These are phyloP conservation scores for Zelostemma sp. DNA, from an alignment of 1,140 invertebrate species.

Conservation along the genomic window DNA sequence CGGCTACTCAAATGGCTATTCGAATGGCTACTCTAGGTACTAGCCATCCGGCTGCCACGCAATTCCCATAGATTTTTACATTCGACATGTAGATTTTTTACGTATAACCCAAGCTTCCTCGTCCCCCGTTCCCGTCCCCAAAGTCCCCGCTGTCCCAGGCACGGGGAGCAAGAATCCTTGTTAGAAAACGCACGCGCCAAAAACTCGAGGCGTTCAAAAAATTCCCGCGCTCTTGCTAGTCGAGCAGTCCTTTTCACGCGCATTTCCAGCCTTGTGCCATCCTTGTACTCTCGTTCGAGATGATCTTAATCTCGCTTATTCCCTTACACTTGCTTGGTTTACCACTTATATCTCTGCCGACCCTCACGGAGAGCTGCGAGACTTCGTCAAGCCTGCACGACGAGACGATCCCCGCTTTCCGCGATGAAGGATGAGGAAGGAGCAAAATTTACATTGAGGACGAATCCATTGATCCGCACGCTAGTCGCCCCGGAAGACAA, in stretches of 20 bases:
- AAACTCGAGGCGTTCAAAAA: conserved; percentile 30
- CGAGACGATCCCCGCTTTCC: no score
- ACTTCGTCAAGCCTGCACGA: conserved; percentile 3
- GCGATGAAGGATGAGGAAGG: conserved; percentile 14
- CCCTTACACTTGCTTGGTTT: conserved; percentile 47
- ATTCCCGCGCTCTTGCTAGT: conserved; percentile 48
- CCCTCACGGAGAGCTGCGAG: conserved; percentile 30
- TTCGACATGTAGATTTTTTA: conserved; percentile 46
- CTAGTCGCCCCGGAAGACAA: neutral
- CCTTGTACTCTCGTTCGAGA: conserved; percentile 37
- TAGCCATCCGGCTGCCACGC: conserved; percentile 63
- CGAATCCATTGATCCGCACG: neutral
- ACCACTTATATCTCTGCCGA: conserved; percentile 46
- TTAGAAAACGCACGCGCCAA: conserved; percentile 10
- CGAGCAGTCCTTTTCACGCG: conserved; percentile 46
- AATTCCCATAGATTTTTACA: conserved; percentile 36
- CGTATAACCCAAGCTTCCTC: conserved; percentile 20
- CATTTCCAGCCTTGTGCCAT: conserved; percentile 17
- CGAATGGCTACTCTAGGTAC: conserved; percentile 71
- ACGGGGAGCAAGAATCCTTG: neutral
- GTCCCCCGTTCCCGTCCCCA: neutral
- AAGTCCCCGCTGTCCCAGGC: neutral
- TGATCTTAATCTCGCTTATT: conserved; percentile 47
- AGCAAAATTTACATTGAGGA: conserved; percentile 8
- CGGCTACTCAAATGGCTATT: conserved; percentile 71